A percentile compares a stretch with the other conserved stretches of the same genome.
Evolutionary conservation across 1,140 invertebrate genomes (phyloP).

Genomic region (Steinernema khuongi): DNA sequence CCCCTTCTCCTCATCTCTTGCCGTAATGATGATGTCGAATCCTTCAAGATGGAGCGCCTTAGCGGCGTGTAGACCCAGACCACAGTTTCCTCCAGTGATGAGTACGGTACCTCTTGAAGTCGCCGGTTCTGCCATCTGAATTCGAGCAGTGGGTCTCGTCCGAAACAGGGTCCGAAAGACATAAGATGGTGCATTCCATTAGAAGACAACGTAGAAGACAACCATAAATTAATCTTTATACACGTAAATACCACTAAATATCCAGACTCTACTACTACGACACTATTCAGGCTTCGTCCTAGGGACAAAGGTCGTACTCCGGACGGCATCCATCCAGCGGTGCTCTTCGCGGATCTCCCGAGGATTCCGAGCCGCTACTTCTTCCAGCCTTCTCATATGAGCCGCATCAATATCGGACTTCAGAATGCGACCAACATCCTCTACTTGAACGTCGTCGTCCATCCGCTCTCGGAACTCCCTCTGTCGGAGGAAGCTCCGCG

Average conservation of each 20-base stretch:
- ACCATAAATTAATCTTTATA: not conserved
- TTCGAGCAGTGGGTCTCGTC: not conserved
- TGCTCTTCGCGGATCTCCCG: constrained; percentile 24
- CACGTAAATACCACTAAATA: not conserved
- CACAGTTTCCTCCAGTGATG: constrained; percentile 21
- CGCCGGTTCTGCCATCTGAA: not conserved
- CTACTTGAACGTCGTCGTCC: constrained; percentile 5
- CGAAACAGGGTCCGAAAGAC: not conserved
- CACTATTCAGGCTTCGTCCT: not conserved
- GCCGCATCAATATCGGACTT: constrained; percentile 27
- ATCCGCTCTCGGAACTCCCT: constrained; percentile 13
- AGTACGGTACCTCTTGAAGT: not conserved
- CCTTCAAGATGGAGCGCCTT: constrained; percentile 10
- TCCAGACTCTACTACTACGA: too few species aligned
- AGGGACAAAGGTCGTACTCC: not conserved
- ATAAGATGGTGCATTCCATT: not conserved
- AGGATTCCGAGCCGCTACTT: not conserved
- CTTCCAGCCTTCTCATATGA: constrained; percentile 2
- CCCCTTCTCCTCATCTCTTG: not conserved
- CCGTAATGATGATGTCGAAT: constrained; percentile 4
- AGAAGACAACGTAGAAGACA: not conserved
- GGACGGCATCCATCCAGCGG: constrained; percentile 3
- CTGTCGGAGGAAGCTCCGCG: constrained; percentile 21
- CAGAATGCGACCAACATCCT: constrained; percentile 4
- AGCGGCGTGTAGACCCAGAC: constrained; percentile 19